phyloP scores from a whole-genome alignment of 1,140 invertebrate species.

The Papilio aristodemus region DNA sequence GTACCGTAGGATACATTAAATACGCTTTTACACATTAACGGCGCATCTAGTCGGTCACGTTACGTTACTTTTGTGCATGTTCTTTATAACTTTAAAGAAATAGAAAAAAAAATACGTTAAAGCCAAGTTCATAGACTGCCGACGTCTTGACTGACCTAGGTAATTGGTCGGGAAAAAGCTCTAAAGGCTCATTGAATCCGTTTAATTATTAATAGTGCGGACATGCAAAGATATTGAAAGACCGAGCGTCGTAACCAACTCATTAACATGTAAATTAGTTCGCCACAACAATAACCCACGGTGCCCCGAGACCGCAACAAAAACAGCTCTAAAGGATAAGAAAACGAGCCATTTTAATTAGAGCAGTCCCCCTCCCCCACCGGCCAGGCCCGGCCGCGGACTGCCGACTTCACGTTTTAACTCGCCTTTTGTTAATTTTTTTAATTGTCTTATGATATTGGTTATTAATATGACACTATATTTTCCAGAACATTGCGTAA shows the following conservation, averaged over 20 bases:
- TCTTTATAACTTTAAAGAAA: not conserved
- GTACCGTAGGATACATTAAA: not conserved
- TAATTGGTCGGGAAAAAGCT: not conserved
- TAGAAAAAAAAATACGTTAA: not conserved
- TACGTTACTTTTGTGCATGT: conserved; percentile 9
- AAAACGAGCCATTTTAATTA: conserved; percentile 77
- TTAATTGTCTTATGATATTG: conserved; percentile 19
- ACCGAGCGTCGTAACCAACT: conserved; percentile 58
- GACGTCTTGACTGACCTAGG: not conserved
- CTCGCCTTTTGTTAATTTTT: conserved; percentile 34
- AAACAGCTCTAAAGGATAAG: conserved; percentile 74
- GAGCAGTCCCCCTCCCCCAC: conserved; percentile 58
- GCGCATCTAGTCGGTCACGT: not conserved
- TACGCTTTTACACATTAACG: not conserved
- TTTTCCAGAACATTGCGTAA: not conserved
- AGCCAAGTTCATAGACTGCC: not conserved
- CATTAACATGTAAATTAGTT: conserved; percentile 79
- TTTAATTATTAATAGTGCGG: conserved; percentile 27
- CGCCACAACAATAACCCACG: conserved; percentile 69
- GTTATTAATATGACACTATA: not conserved
- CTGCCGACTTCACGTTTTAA: conserved; percentile 64
- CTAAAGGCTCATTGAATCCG: not conserved
- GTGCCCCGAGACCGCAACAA: conserved; percentile 65
- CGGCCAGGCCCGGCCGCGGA: conserved; percentile 40
- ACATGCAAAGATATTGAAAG: conserved; percentile 40